Percentiles rank a stretch among this genome's conserved stretches.
These are phyloP conservation scores for Belgica antarctica DNA, from an alignment of 2,888 invertebrate species.

Conservation along the genomic window DNA sequence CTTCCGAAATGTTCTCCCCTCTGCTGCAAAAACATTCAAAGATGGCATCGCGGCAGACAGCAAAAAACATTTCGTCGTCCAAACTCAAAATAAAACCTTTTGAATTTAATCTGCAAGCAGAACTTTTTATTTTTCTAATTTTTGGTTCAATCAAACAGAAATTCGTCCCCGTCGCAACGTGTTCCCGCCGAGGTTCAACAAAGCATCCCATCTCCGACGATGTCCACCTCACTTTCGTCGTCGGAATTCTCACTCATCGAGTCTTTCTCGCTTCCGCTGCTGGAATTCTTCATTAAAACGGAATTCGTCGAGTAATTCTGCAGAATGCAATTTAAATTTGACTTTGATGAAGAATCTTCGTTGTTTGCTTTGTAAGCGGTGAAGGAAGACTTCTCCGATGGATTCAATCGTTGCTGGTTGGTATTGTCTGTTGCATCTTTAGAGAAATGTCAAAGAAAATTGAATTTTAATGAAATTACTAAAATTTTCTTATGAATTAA, in stretches of 20 bases:
- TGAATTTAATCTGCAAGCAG: too few species aligned
- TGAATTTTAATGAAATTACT: background rate
- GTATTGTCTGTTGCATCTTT: slow-evolving; percentile 14
- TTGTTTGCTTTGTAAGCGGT: slow-evolving; percentile 24
- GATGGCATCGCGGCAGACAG: background rate
- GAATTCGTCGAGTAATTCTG: slow-evolving; percentile 37
- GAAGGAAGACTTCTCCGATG: slow-evolving; percentile 11
- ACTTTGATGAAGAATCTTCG: background rate
- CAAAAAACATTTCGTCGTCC: too few species aligned
- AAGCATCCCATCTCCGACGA: slow-evolving; percentile 50
- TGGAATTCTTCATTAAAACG: slow-evolving; percentile 38
- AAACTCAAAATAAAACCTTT: too few species aligned
- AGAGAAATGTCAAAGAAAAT: background rate
- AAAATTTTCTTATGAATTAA: slow-evolving; percentile 16
- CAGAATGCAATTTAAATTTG: slow-evolving; percentile 39
- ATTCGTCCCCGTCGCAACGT: too few species aligned
- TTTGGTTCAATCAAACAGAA: too few species aligned
- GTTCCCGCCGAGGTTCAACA: slow-evolving; percentile 17
- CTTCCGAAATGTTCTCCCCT: background rate
- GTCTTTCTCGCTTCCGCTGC: slow-evolving; percentile 49
- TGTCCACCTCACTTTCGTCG: slow-evolving; percentile 55
- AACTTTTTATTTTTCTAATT: too few species aligned
- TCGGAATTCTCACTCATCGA: slow-evolving; percentile 53
- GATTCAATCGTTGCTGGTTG: slow-evolving; percentile 36
- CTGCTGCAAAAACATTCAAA: background rate